phyloP scores from a whole-genome alignment of 2,113 vertebrate species.

The Columba livia region DNA sequence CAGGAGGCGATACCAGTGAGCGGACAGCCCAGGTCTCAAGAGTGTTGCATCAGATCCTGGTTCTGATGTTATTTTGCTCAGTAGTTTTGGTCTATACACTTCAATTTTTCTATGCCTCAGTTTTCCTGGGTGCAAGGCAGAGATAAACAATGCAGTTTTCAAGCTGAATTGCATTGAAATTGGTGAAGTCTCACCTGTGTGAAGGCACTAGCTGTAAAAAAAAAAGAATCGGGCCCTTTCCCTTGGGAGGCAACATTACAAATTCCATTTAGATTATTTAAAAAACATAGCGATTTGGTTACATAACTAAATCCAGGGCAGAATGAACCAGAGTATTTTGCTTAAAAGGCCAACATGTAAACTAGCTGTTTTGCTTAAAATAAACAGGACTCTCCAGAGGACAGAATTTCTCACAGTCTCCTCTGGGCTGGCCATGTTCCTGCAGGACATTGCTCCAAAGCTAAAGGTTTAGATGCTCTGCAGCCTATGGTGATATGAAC shows the following conservation, averaged over 20 bases:
- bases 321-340: constrained; percentile 58
- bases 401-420: constrained; percentile 64
- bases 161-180: background rate
- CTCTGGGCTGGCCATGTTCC: constrained; percentile 37
- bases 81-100: background rate
- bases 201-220: background rate
- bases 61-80: background rate
- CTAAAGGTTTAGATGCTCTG: constrained; percentile 27
- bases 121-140: background rate
- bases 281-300: constrained; percentile 61
- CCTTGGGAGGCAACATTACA: background rate
- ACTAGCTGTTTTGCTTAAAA: constrained; percentile 66
- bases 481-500: background rate
- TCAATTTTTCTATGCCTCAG: background rate
- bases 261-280: constrained; percentile 63
- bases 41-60: background rate
- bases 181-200: constrained; percentile 12
- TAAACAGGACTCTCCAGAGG: constrained; percentile 64
- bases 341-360: constrained; percentile 70
- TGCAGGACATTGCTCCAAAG: constrained; percentile 51
- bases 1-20: background rate
- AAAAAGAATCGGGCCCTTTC: background rate
- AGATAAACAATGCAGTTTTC: background rate
- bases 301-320: constrained; percentile 57
- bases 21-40: background rate